Percentiles rank a stretch among this genome's conserved stretches.
Conservation (phyloP, 1,140 invertebrate genomes). For the Trichonephila inaurata region DNA sequence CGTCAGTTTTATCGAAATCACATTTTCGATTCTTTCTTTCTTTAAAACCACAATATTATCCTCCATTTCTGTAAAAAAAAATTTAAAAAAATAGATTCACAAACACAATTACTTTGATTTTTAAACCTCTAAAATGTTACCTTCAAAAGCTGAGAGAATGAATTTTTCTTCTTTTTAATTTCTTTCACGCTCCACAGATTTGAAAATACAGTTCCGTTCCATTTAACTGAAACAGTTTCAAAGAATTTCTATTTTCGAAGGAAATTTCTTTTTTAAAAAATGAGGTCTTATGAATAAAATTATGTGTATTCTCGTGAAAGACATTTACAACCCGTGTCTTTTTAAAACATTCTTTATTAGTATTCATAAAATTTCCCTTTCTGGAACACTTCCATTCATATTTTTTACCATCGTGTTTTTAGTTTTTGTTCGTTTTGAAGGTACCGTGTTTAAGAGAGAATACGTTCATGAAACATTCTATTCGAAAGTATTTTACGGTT, state of each 20-base stretch:
- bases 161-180: background rate
- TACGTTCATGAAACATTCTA: background rate
- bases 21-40: too few species aligned
- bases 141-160: background rate
- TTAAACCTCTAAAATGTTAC: constrained; percentile 2
- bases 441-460: background rate
- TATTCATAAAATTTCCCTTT: constrained; percentile 25
- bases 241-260: background rate
- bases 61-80: too few species aligned
- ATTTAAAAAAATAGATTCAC: background rate
- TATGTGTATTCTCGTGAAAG: background rate
- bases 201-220: background rate
- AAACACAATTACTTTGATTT: background rate
- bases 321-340: background rate
- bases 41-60: too few species aligned
- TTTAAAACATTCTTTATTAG: background rate
- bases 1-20: too few species aligned
- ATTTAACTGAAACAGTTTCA: background rate
- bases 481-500: background rate
- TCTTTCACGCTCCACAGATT: background rate
- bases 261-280: background rate
- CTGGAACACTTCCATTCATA: background rate
- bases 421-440: background rate
- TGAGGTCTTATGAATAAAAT: background rate
- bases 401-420: background rate